Evolutionary conservation across 2,888 invertebrate species (phyloP).

Genomic region (Frankliniella intonsa): DNA sequence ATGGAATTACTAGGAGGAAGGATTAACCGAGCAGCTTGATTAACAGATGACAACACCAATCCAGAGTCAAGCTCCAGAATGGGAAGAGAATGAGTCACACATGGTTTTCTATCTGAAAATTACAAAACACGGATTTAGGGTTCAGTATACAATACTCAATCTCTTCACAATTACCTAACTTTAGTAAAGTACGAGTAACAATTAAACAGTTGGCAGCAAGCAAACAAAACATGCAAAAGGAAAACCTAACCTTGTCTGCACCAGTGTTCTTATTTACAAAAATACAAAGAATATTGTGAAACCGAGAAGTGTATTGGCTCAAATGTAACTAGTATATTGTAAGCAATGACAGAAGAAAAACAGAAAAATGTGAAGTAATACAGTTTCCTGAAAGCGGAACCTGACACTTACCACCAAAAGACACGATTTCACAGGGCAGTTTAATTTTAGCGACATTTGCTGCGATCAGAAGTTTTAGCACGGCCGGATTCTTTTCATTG

Average conservation of each 20-base stretch:
- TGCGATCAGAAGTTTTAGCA: conserved; percentile 67
- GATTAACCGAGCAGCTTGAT: conserved; percentile 64
- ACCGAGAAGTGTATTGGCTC: neutral
- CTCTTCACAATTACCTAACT: neutral
- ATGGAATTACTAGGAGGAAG: conserved; percentile 50
- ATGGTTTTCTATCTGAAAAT: conserved; percentile 49
- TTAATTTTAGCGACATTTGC: conserved; percentile 60
- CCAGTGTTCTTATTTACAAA: neutral
- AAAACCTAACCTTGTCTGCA: neutral
- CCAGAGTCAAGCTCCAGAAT: conserved; percentile 59
- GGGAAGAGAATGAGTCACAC: conserved; percentile 60
- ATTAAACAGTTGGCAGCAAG: neutral
- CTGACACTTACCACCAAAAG: conserved; percentile 55
- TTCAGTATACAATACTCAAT: neutral
- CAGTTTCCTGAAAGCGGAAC: neutral
- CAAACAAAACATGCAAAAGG: neutral
- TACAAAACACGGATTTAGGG: neutral
- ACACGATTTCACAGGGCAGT: conserved; percentile 55
- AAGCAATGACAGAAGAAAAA: neutral
- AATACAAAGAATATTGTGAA: neutral
- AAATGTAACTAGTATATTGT: neutral
- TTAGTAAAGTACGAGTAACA: neutral
- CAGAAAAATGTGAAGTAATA: neutral
- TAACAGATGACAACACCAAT: conserved; percentile 63
- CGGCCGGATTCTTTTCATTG: conserved; percentile 71